A percentile compares a stretch with the other conserved stretches of the same genome.
Evolutionary conservation across 2,113 vertebrate species (phyloP).

Genomic region (Syngnathus scovelli): DNA sequence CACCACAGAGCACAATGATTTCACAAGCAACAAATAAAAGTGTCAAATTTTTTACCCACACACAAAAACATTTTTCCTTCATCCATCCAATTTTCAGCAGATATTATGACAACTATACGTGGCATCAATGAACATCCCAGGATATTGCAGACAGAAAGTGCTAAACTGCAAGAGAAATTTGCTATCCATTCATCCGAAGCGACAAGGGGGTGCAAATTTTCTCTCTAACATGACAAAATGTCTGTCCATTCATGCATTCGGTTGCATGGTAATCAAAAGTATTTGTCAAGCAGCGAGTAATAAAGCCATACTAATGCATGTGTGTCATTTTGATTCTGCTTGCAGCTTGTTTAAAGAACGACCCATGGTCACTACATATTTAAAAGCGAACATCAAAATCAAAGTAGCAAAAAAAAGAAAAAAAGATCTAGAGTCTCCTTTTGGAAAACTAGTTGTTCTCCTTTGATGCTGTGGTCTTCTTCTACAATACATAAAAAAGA

Average conservation of each 20-base stretch:
- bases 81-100: slow-evolving; percentile 30
- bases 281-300: slow-evolving; percentile 56
- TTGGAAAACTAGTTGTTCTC: slow-evolving; percentile 85
- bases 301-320: slow-evolving; percentile 65
- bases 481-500: slow-evolving; percentile 56
- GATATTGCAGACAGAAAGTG: slow-evolving; percentile 51
- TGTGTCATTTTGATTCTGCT: slow-evolving; percentile 52
- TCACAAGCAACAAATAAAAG: slow-evolving; percentile 40
- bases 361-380: slow-evolving; percentile 4
- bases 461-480: slow-evolving; percentile 69
- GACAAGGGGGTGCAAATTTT: slow-evolving; percentile 6
- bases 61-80: slow-evolving; percentile 13
- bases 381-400: neutral
- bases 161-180: slow-evolving; percentile 29
- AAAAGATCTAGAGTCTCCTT: neutral
- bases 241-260: slow-evolving; percentile 59
- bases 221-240: slow-evolving; percentile 14
- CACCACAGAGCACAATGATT: slow-evolving; percentile 32
- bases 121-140: slow-evolving; percentile 35
- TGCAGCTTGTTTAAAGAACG: slow-evolving; percentile 33
- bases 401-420: slow-evolving; percentile 12
- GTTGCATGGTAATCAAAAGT: slow-evolving; percentile 58
- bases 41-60: slow-evolving; percentile 27
- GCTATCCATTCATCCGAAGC: slow-evolving; percentile 9
- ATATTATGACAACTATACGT: slow-evolving; percentile 44